Percentiles rank a stretch among this genome's conserved stretches.
Evolutionary conservation across 2,113 vertebrate species (phyloP).

Genomic region (Spilogale gracilis): DNA sequence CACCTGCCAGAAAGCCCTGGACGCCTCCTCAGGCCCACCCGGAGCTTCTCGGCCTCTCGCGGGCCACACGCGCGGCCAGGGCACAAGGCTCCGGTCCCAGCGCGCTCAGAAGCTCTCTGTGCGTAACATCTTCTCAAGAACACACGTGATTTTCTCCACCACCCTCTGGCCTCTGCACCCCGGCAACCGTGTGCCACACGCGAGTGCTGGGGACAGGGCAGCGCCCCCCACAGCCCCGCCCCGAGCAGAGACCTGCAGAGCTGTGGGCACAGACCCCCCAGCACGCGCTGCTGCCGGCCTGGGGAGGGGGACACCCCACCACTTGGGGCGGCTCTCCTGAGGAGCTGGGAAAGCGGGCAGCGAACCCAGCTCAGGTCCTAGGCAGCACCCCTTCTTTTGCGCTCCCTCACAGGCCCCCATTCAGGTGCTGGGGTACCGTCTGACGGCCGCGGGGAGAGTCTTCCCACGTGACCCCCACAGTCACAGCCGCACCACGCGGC

Average conservation of each 20-base stretch:
- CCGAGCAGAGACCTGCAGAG: background rate
- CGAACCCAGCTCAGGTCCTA: background rate
- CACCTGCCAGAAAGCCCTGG: background rate
- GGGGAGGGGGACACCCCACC: too few relatives aligned
- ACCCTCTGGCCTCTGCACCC: background rate
- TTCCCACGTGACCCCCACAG: background rate
- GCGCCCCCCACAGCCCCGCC: background rate
- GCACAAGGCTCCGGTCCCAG: background rate
- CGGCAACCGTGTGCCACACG: background rate
- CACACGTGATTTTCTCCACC: background rate
- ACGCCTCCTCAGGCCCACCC: background rate
- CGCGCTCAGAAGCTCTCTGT: background rate
- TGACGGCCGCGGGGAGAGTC: too few relatives aligned
- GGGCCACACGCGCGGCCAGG: background rate
- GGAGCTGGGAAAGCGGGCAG: background rate
- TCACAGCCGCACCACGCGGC: background rate
- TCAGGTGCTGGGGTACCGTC: background rate
- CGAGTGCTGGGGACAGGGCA: background rate
- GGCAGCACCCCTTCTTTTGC: too few relatives aligned
- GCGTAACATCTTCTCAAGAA: background rate
- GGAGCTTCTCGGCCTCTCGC: background rate
- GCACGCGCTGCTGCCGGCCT: background rate
- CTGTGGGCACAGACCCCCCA: background rate
- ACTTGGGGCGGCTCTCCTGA: background rate
- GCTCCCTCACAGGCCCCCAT: too few relatives aligned